Base-by-base conservation (phyloP, 2,888 invertebrate genomes). In the Carterocephalus palaemon region DNA sequence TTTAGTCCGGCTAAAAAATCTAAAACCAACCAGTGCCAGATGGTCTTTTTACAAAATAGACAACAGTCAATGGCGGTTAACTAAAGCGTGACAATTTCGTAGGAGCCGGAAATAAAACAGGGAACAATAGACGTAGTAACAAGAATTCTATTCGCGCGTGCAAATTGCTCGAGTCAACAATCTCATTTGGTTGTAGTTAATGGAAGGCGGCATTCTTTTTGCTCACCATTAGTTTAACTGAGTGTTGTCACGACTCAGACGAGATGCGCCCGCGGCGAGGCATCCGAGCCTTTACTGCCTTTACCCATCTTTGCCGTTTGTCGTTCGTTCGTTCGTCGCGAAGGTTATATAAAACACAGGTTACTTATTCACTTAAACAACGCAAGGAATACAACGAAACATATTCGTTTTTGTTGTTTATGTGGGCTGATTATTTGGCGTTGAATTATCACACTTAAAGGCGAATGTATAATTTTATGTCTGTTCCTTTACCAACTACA, bases 201-300 rank as follows among this genome's bases (percentile, higher is more conserved):
- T 77, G 64, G 70, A 66, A 60, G 67, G 66, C 59, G 64, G 73
- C 73, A 69, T 73, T 78, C 75, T 80, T 83, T 79, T 77, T 76
- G 72, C 68, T 65, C 62, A 71, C 69, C 73, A 78, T 79, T 80
- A 78, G 77, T 71, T 65, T 76, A 79, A 81, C 76, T 75, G 78
- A 82, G 75, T 67, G 65, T 61, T 68, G 80, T 83, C 83, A 83
- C 82, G 82, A 84, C 74, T 75, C 67, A 73, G 72, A 28, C 38
- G 37, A 33, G 17, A 34, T 31, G 39, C 39, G 46, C 42, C 34
- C 28, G 42, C 20, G 42, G 34, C 42, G 28, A 22, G 15, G 15
- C 8, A 36, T 3, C 34, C 15, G 20, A 24, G 12, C 29, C 33
- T 36, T 41, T 34, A 38, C 37, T n/a, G n/a, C n/a, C n/a, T n/a